A percentile compares a stretch with the other conserved stretches of the same genome.
Conservation (phyloP, 1,140 invertebrate genomes). For the Dendrolimus punctatus region DNA sequence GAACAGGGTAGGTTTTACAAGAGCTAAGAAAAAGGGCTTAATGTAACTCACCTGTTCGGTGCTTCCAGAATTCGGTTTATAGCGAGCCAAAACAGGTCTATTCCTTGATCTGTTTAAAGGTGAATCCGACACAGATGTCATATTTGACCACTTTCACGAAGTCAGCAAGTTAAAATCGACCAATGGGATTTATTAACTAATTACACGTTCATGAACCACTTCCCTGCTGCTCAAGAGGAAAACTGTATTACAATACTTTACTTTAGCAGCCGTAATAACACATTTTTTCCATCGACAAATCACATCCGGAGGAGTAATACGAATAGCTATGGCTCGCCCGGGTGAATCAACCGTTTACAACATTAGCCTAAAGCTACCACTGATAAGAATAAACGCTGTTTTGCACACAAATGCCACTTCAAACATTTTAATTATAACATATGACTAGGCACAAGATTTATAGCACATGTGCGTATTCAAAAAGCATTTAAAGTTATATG, state of each 20-base stretch:
- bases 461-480: no score
- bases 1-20: no score
- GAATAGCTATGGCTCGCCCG: constrained; percentile 27
- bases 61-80: constrained; percentile 34
- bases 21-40: no score
- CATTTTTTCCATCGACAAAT: constrained; percentile 66
- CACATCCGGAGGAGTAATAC: constrained; percentile 60
- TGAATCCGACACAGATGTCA: constrained; percentile 54
- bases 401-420: constrained; percentile 17
- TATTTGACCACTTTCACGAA: constrained; percentile 27
- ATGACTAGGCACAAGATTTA: no score
- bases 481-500: constrained; percentile 1
- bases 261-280: constrained; percentile 52
- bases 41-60: constrained; percentile 43
- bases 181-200: constrained; percentile 5
- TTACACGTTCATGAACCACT: constrained; percentile 25
- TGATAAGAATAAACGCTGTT: constrained; percentile 47
- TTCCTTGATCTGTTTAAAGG: constrained; percentile 46
- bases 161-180: constrained; percentile 6
- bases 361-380: constrained; percentile 32
- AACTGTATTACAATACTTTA: constrained; percentile 53
- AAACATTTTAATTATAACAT: no score
- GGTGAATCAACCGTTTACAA: constrained; percentile 56
- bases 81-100: constrained; percentile 52
- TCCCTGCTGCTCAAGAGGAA: constrained; percentile 43